Evolutionary conservation across 2,113 vertebrate genomes (phyloP), one percentile per base, ranked within the genome.

Genomic region (Oxyura jamaicensis): DNA sequence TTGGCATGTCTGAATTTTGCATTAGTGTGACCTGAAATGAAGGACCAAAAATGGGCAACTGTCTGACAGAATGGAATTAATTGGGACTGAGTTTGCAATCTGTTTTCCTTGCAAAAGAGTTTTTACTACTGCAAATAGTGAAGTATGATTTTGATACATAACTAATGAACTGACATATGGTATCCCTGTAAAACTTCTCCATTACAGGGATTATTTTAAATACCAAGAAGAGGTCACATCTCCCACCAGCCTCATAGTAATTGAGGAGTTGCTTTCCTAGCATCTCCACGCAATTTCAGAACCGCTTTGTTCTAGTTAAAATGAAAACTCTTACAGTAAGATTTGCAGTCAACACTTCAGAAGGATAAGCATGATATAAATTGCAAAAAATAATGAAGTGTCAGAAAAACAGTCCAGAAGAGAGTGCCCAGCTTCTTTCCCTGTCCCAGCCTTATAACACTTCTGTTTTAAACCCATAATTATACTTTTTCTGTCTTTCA

Each of bases 1-100:
- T 97, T 97, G 97, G 96, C 93, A 77, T 74, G 82, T 92, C 91
- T 97, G 93, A 97, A 97, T 97, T 97, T 97, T 97, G 92, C 96
- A 96, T 97, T 94, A 96, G 80, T 35, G 5, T 96, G 96, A 96
- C 95, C 95, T 96, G 92, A 79, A 96, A 96, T 52, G 81, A 86
- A 97, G 80, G 60, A 96, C 93, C 77, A 91, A 93, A 96, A 96
- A 93, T 83, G 88, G 90, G 84, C 95, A 95, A 96, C 85, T 84
- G 72, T 96, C 92, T 96, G 87, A 97, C 68, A 68, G 91, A 78
- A 95, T 1, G 88, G 91, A 97, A 97, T 94, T 96, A 96, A 97
- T 95, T 95, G 66, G 94, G 91, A 88, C 79, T 93, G 97, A 97
- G 71, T 85, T 92, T 90, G 84, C 97, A 96, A 96, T 97, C 96